These are phyloP conservation scores for Drosophila siamana DNA, from an alignment of 2,888 invertebrate species.

Conservation along the genomic window DNA sequence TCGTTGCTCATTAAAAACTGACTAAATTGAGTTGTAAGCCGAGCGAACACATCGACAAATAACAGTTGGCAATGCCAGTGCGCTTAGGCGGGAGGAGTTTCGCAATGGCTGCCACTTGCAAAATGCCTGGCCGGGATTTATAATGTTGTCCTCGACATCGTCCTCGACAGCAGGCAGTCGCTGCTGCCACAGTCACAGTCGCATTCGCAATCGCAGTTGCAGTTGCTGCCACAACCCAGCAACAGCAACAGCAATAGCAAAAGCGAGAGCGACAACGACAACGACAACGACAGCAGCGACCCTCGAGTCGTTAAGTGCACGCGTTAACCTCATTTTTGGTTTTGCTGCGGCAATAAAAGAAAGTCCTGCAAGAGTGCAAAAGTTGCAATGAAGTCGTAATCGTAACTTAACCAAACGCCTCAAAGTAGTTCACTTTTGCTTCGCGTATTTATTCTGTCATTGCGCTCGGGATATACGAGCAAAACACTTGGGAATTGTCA, in stretches of 20 bases:
- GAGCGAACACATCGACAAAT: conserved; percentile 41
- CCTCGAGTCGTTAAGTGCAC: conserved; percentile 76
- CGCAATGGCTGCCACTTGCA: conserved; percentile 74
- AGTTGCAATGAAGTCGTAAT: conserved; percentile 43
- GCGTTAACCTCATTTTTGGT: conserved; percentile 74
- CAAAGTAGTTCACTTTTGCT: conserved; percentile 37
- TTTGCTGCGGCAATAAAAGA: conserved; percentile 60
- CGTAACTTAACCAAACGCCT: conserved; percentile 53
- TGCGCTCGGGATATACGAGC: neutral
- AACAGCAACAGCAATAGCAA: conserved; percentile 11
- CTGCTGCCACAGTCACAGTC: neutral
- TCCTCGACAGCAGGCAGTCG: conserved; percentile 41
- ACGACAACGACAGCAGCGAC: conserved; percentile 37
- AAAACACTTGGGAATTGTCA: conserved; percentile 1
- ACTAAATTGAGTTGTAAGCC: conserved; percentile 73
- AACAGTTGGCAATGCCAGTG: conserved; percentile 50
- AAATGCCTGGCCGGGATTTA: conserved; percentile 77
- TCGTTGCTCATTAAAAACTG: conserved; percentile 74
- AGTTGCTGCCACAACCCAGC: conserved; percentile 4
- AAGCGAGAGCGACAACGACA: conserved; percentile 29
- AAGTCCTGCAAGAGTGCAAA: conserved; percentile 49
- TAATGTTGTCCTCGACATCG: conserved; percentile 76
- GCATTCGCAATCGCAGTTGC: conserved; percentile 9
- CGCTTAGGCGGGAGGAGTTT: conserved; percentile 52
- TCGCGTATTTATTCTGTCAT: conserved; percentile 6